Evolutionary conservation across 2,888 invertebrate genomes (phyloP), one percentile per base, ranked within the genome.

Genomic region (Shargacucullia verbasci): DNA sequence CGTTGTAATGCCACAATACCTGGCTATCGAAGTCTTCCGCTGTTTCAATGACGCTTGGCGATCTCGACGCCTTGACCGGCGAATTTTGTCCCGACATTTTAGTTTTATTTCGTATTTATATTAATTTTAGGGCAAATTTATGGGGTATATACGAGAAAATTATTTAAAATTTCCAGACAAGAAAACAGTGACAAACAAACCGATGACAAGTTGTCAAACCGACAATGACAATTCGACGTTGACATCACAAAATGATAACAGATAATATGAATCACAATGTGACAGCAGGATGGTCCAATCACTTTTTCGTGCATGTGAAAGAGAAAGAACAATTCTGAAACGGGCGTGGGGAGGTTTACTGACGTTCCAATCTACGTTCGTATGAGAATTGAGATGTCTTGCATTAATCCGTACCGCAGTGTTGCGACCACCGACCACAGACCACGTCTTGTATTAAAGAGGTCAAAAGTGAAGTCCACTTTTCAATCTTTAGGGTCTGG

Each of bases 11-110:
- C 56, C 31, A 54, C 70, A 75, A 38, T 83, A 92, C 93, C 85
- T 91, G 90, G 59, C 82, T 88, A 63, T 89, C 89, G 61, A 88
- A 92, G 67, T 91, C 89, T 46, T 90, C 88, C 27, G 86, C 78
- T n/a, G 88, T 84, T 73, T 89, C 87, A 70, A 90, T 82, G 44
- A 78, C 84, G 50, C 82, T 86, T 13, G 84, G 77, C 14, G 91
- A 86, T 76, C 79, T 84, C 20, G 88, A 86, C 29, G 84, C 79
- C 75, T 88, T 87, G 8, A 79, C 78, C 67, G 89, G 88, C 56
- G 89, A 88, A 77, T 86, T 85, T 76, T 86, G 85, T 49, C 77
- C 78, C 50, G 89, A 89, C 89, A 89, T 90, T 70, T 71, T 81
- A 29, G 6, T 61, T 59, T 64, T 50, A 25, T 52, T 44, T 50